Evolutionary conservation across 2,888 invertebrate species (phyloP).

Genomic region (Subacronicta megacephala): DNA sequence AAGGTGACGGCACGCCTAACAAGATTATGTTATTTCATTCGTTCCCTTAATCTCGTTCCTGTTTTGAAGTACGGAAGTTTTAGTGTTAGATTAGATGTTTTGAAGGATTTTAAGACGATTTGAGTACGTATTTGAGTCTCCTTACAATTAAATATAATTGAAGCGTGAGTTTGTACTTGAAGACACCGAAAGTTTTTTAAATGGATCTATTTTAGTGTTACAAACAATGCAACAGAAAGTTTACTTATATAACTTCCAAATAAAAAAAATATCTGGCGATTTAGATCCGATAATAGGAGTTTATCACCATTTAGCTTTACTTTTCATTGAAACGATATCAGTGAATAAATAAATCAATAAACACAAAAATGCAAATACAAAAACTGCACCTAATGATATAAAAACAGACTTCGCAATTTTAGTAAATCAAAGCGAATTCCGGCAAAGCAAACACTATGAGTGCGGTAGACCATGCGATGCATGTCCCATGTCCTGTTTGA

Average conservation of each 20-base stretch:
- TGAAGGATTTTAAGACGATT: conserved; percentile 23
- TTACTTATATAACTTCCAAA: too few species aligned
- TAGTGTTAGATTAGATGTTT: conserved; percentile 50
- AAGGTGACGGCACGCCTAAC: conserved; percentile 68
- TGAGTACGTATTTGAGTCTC: conserved; percentile 30
- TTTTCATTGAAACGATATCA: neutral
- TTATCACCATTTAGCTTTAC: too few species aligned
- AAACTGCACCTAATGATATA: conserved; percentile 13
- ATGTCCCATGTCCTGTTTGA: conserved; percentile 50
- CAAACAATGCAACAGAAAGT: neutral
- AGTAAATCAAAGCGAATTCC: conserved; percentile 54
- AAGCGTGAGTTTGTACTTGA: conserved; percentile 10
- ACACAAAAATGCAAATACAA: conserved; percentile 9
- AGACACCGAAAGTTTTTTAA: conserved; percentile 15
- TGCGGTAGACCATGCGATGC: conserved; percentile 61
- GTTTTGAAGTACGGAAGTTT: conserved; percentile 42
- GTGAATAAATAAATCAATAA: neutral
- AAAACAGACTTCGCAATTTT: conserved; percentile 37
- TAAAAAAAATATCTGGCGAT: too few species aligned
- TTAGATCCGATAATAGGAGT: too few species aligned
- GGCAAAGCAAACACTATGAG: conserved; percentile 57
- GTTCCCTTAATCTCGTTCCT: conserved; percentile 53
- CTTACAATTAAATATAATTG: conserved; percentile 33
- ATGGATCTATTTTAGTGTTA: conserved; percentile 7
- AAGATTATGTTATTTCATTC: conserved; percentile 67